Percentiles rank a stretch among this genome's conserved stretches.
Conservation (phyloP, 2,888 invertebrate genomes). For the Neocrepidodera transversa region DNA sequence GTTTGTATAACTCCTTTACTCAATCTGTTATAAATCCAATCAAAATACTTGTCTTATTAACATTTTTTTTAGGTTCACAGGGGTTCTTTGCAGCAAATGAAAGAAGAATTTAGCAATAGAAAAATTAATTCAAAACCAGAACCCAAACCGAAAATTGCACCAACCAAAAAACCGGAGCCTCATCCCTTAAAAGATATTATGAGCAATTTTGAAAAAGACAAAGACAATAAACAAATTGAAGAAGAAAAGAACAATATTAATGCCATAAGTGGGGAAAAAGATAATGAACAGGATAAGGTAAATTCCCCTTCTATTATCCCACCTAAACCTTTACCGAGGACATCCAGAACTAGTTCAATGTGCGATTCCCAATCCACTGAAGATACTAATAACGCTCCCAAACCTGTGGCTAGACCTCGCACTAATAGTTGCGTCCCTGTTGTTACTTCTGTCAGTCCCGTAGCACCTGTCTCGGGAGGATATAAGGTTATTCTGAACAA, state of each 20-base stretch:
- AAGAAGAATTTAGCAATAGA: constrained; percentile 60
- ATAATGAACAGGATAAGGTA: constrained; percentile 39
- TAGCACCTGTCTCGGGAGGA: constrained; percentile 64
- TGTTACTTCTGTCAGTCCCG: constrained; percentile 67
- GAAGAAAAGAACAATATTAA: constrained; percentile 32
- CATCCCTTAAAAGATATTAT: constrained; percentile 66
- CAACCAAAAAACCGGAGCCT: constrained; percentile 62
- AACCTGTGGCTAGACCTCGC: constrained; percentile 74
- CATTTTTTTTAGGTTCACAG: constrained; percentile 65
- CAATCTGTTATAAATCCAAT: no score
- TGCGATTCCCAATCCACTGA: constrained; percentile 68
- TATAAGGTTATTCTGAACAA: constrained; percentile 73
- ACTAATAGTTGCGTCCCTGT: constrained; percentile 67
- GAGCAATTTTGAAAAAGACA: constrained; percentile 71
- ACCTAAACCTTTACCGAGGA: constrained; percentile 82
- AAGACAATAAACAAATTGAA: constrained; percentile 46
- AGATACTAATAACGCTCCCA: constrained; percentile 64
- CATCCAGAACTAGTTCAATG: constrained; percentile 74
- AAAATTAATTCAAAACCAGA: constrained; percentile 42
- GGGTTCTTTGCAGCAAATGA: constrained; percentile 63
- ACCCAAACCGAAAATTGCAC: constrained; percentile 59
- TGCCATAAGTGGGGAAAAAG: constrained; percentile 28
- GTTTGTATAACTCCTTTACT: constrained; percentile 60
- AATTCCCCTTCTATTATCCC: constrained; percentile 58
- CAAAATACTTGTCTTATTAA: not conserved